phyloP scores from a whole-genome alignment of 2,797 vertebrate genomes.

The Oreonectes daqikongensis region DNA sequence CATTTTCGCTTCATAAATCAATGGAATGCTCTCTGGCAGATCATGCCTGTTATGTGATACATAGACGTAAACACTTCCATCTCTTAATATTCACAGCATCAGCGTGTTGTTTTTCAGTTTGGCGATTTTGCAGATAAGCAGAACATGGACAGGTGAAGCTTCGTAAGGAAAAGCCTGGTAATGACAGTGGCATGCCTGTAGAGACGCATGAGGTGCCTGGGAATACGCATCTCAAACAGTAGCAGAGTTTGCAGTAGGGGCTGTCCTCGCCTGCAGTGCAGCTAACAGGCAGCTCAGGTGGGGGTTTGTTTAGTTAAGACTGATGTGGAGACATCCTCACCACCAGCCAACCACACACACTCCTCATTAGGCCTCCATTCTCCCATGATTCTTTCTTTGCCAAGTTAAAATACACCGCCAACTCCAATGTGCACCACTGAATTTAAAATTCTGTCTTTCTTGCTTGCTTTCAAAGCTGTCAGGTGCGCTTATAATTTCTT shows the following conservation, averaged over 20 bases:
- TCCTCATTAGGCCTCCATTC: slow-evolving; percentile 28
- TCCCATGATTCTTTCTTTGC: slow-evolving; percentile 48
- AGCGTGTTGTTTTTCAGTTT: slow-evolving; percentile 34
- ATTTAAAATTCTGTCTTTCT: not conserved
- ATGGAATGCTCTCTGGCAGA: not conserved
- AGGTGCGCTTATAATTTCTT: slow-evolving; percentile 47
- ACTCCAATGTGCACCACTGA: not conserved
- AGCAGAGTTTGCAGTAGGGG: slow-evolving; percentile 29
- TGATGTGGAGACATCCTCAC: slow-evolving; percentile 40
- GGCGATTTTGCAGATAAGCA: slow-evolving; percentile 38
- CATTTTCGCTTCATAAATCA: slow-evolving; percentile 9
- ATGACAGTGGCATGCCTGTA: slow-evolving; percentile 21
- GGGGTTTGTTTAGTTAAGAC: slow-evolving; percentile 51
- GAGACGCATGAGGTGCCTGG: slow-evolving; percentile 35
- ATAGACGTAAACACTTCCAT: slow-evolving; percentile 28
- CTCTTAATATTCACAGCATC: slow-evolving; percentile 26
- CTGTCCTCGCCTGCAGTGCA: slow-evolving; percentile 46
- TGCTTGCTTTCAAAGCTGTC: slow-evolving; percentile 29
- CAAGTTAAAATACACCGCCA: slow-evolving; percentile 30
- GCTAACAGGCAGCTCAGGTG: slow-evolving; percentile 40
- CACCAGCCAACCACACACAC: slow-evolving; percentile 34
- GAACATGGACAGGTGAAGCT: slow-evolving; percentile 1
- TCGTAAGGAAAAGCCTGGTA: not conserved
- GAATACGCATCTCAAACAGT: slow-evolving; percentile 39
- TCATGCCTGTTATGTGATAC: slow-evolving; percentile 27